Evolutionary conservation across 1,140 invertebrate species (phyloP).

Genomic region (Magallana gigas): DNA sequence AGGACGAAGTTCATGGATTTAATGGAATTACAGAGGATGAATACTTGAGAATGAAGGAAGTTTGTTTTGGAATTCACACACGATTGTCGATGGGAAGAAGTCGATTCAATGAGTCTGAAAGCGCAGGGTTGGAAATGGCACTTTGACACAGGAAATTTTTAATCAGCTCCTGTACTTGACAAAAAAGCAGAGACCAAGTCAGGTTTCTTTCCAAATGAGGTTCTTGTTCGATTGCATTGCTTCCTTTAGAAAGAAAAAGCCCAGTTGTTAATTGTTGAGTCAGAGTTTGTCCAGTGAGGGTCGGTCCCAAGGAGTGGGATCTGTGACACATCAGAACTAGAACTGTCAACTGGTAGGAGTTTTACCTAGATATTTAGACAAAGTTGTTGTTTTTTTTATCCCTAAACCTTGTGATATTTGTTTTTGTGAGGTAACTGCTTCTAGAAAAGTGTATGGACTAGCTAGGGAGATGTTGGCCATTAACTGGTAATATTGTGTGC

Average conservation of each 20-base stretch:
- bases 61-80: constrained; percentile 33
- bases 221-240: constrained; percentile 27
- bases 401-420: too few species aligned
- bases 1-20: constrained; percentile 5
- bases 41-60: constrained; percentile 24
- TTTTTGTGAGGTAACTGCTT: too few species aligned
- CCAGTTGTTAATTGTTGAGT: constrained; percentile 5
- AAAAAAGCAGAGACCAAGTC: constrained; percentile 7
- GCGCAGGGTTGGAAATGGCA: constrained; percentile 1
- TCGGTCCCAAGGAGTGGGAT: background rate
- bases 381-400: too few species aligned
- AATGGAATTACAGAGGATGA: background rate
- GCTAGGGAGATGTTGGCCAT: too few species aligned
- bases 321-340: background rate
- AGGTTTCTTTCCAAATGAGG: constrained; percentile 23
- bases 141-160: constrained; percentile 31
- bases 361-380: background rate
- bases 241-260: background rate
- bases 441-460: too few species aligned
- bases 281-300: background rate
- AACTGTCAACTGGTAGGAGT: background rate
- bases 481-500: too few species aligned
- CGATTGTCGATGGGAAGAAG: background rate
- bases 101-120: background rate
- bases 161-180: constrained; percentile 37